Evolutionary conservation across 2,888 invertebrate genomes (phyloP).

Genomic region (Lacanobia wlatinum): DNA sequence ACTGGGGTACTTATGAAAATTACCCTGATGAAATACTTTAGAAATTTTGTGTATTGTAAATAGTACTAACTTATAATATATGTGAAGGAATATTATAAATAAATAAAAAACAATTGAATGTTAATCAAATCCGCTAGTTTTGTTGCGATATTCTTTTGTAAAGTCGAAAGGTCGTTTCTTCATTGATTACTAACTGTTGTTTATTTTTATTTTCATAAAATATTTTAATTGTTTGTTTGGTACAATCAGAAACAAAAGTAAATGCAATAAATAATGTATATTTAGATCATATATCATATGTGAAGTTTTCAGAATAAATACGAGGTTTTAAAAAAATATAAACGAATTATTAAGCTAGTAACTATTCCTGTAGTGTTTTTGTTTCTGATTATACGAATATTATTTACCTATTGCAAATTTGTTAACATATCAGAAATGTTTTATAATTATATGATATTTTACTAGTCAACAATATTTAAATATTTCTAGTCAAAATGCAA

Average conservation of each 20-base stretch:
- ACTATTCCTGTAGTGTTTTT: background rate
- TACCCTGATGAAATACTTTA: constrained; percentile 69
- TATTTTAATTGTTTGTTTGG: background rate
- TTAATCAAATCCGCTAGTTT: constrained; percentile 54
- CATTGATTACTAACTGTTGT: constrained; percentile 4
- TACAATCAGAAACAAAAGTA: constrained; percentile 30
- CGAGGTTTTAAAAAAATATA: constrained; percentile 1
- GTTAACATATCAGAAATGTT: background rate
- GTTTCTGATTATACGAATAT: constrained; percentile 32
- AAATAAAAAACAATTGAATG: constrained; percentile 53
- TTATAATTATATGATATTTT: background rate
- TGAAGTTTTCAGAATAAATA: constrained; percentile 10
- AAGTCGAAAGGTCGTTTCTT: constrained; percentile 32
- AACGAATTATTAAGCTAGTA: constrained; percentile 33
- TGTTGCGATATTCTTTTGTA: constrained; percentile 44
- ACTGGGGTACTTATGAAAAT: constrained; percentile 64
- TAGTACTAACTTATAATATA: constrained; percentile 67
- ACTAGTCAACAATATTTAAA: constrained; percentile 3
- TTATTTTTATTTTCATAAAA: background rate
- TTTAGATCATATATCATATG: background rate
- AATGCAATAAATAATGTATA: background rate
- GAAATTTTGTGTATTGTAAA: constrained; percentile 70
- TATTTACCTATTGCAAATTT: background rate
- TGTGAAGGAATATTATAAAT: constrained; percentile 50
- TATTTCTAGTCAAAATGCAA: background rate